Base-by-base conservation (phyloP, 2,113 vertebrate genomes). In the Ophiodon elongatus region DNA sequence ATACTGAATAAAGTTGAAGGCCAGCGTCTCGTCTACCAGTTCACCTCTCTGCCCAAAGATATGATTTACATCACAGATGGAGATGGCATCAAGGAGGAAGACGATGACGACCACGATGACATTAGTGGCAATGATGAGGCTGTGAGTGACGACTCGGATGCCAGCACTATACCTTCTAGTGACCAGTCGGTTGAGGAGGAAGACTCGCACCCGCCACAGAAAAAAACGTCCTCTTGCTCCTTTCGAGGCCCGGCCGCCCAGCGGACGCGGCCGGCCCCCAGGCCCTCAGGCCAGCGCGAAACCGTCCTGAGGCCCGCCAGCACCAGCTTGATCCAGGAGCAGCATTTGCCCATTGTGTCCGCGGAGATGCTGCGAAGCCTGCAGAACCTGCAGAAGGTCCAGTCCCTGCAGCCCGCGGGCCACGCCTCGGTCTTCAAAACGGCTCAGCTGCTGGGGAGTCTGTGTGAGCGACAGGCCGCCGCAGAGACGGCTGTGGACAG, bases 1-100 rank as follows among this genome's bases (percentile, higher is more conserved):
- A 99, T 99, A 84, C 94, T 99, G 83, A 97, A 98, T 86, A 99
- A 99, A 93, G 98, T 99, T n/a, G 98, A 99, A 94, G 98, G 98
- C 57, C 98, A 99, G 88, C 97, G 98, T 33, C 94, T 99, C 35
- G 98, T 99, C 2, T 99, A 99, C 93, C 98, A 99, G 85, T 99
- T 99, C 90, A 98, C 98, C 81, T 96, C 97, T 78, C 97, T 99
- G 96, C 98, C 98, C 41, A 97, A 98, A 95, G 96, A 99, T 90
- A 97, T 99, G 71, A 68, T 99, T 72, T 98, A 96, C 67, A 97
- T 99, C 86, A 97, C 97, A 33, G 97, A 98, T 1, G 96, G 97
- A 33, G 92, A 91, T 0, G 72, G 88, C 13, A 13, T n/a, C 79
- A 90, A 94, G 76, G 91, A 91, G 14, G 91, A 92, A 39, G 90